These are phyloP conservation scores for Crocallis elinguaria DNA, from an alignment of 2,888 invertebrate species.

Conservation along the genomic window DNA sequence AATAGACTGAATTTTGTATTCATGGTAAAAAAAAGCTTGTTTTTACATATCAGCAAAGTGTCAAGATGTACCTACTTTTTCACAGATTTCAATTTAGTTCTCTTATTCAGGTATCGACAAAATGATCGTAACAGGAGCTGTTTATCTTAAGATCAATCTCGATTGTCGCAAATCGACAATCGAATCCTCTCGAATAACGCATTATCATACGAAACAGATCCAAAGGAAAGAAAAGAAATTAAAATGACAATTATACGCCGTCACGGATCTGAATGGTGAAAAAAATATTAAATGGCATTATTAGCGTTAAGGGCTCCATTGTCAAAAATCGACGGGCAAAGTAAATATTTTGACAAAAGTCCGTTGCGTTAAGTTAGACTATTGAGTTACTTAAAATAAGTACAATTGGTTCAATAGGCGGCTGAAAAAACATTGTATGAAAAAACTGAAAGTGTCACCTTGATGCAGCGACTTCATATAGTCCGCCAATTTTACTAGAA, in stretches of 20 bases:
- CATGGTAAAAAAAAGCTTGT: no score
- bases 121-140: slow-evolving; percentile 61
- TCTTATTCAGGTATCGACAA: slow-evolving; percentile 34
- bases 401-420: slow-evolving; percentile 59
- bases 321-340: slow-evolving; percentile 62
- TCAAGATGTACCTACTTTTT: background rate
- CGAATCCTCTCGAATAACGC: slow-evolving; percentile 53
- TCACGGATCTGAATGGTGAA: slow-evolving; percentile 57
- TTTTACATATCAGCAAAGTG: no score
- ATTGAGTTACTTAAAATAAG: slow-evolving; percentile 75
- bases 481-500: no score
- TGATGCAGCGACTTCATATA: no score
- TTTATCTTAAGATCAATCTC: slow-evolving; percentile 72
- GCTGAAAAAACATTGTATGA: slow-evolving; percentile 32
- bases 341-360: slow-evolving; percentile 84
- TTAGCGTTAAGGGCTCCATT: slow-evolving; percentile 73
- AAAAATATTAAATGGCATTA: slow-evolving; percentile 63
- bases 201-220: slow-evolving; percentile 57
- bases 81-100: background rate
- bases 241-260: slow-evolving; percentile 73
- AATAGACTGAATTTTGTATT: no score
- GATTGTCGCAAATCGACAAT: slow-evolving; percentile 47
- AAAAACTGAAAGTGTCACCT: slow-evolving; percentile 27
- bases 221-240: slow-evolving; percentile 61
- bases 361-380: slow-evolving; percentile 62